These are phyloP conservation scores for Drosophila bipectinata DNA, from an alignment of 1,140 invertebrate species.

Conservation along the genomic window DNA sequence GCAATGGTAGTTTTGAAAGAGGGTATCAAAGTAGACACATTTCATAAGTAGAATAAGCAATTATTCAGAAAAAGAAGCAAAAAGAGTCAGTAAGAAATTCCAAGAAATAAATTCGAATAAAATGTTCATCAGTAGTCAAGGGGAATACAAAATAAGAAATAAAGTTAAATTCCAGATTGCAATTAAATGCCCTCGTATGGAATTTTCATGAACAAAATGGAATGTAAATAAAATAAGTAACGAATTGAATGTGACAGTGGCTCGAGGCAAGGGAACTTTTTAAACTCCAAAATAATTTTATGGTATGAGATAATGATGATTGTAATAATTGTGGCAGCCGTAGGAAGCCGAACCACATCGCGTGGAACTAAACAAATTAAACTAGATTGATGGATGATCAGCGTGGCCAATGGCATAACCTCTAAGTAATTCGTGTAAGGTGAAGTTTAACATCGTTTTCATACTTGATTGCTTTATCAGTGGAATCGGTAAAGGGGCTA, in stretches of 20 bases:
- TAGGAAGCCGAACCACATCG: constrained; percentile 11
- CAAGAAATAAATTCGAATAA: neutral
- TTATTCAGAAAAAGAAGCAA: neutral
- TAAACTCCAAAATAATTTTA: constrained; percentile 20
- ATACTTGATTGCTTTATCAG: constrained; percentile 24
- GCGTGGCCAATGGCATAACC: constrained; percentile 24
- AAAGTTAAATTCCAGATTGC: constrained; percentile 1
- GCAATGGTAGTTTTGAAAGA: too few relatives aligned
- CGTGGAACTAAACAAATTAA: constrained; percentile 42
- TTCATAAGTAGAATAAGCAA: too few relatives aligned
- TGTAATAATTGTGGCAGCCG: constrained; percentile 8
- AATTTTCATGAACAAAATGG: constrained; percentile 27
- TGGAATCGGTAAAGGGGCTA: constrained; percentile 1
- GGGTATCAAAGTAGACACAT: too few relatives aligned
- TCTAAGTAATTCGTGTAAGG: constrained; percentile 18
- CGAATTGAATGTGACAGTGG: constrained; percentile 32
- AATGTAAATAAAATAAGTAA: constrained; percentile 17
- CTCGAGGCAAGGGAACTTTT: constrained; percentile 6
- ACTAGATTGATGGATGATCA: constrained; percentile 39
- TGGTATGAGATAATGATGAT: constrained; percentile 26
- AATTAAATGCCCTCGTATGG: constrained; percentile 5
- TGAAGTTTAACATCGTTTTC: constrained; percentile 17
- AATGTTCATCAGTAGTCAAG: neutral
- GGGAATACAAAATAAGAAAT: constrained; percentile 6
- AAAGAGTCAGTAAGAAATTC: neutral